Evolutionary conservation across 2,888 invertebrate species (phyloP), one percentile per base, ranked within the genome.

Genomic region (Rhabditoides inermis): DNA sequence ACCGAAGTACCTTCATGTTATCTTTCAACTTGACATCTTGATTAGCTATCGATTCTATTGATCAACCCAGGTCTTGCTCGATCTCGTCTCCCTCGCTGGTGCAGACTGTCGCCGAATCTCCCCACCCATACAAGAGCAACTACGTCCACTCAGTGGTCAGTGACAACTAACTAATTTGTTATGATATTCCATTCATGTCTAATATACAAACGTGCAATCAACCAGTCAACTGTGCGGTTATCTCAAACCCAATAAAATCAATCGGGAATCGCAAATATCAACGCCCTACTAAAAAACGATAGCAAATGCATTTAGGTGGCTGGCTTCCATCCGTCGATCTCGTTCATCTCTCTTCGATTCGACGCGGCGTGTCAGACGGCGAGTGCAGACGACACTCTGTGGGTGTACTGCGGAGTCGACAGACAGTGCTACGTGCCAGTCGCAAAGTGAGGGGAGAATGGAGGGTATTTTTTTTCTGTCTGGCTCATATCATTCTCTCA

Each of bases 311-410:
- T 56, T 42, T 55, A 69, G 48, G 51, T 60, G 77, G 90, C 92
- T 7, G 82, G 85, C 37, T 94, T 95, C 79, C 90, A 92, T 0
- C 82, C 85, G 2, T 83, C 83, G 61, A 88, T 95, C 0, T 86
- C 88, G 62, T 92, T 92, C 88, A 82, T 95, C 75, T 87, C 88
- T 15, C 79, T 95, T 4, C 91, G 94, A 79, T 92, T 95, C 80
- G 92, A 92, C 76, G 83, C 87, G 0, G 85, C 87, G 56, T 91
- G 90, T 77, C 85, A 89, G 48, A 92, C 92, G 0, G 88, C 88
- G 0, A 60, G 65, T 20, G 22, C 60, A 35, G 60, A 44, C 12
- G 62, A 61, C 32, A 35, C 46, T 2, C 51, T 61, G 12, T 55
- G 49, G 45, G 46, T 61, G 10, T 61, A 60, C 45, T 48, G 37